Evolutionary conservation across 1,140 invertebrate species (phyloP).

Genomic region (Zophobas atratus): DNA sequence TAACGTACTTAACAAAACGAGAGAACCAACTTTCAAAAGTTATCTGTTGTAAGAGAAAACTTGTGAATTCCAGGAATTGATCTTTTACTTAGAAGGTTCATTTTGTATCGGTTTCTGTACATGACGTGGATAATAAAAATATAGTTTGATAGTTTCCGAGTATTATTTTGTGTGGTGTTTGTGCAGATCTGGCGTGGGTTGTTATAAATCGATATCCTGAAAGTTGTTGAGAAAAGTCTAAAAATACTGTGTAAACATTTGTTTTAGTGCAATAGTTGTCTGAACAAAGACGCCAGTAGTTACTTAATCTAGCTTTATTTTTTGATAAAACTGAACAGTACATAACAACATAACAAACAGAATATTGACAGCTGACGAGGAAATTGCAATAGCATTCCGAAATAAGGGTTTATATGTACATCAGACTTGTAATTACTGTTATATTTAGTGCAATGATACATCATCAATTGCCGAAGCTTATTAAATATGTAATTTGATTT

Average conservation of each 20-base stretch:
- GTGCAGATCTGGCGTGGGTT: neutral
- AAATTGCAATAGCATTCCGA: constrained; percentile 44
- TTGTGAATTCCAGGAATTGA: neutral
- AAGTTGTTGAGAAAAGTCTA: constrained; percentile 4
- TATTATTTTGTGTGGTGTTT: constrained; percentile 1
- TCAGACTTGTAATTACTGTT: constrained; percentile 48
- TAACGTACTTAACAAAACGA: constrained; percentile 50
- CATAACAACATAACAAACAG: constrained; percentile 46
- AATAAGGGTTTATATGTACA: constrained; percentile 46
- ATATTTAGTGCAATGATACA: constrained; percentile 47
- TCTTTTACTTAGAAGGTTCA: neutral
- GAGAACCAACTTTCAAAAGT: constrained; percentile 10
- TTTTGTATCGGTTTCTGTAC: neutral
- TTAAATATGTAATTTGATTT: constrained; percentile 37
- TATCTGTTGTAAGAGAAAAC: constrained; percentile 2
- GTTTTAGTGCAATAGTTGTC: neutral
- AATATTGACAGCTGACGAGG: constrained; percentile 34
- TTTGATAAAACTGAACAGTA: constrained; percentile 45
- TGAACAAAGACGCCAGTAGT: constrained; percentile 9
- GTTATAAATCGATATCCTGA: neutral
- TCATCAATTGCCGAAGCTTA: constrained; percentile 41
- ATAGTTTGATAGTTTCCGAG: neutral
- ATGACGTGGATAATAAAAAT: neutral
- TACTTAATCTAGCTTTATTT: constrained; percentile 46
- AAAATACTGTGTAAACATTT: neutral